Conservation (phyloP, 2,113 vertebrate species). For the Zosterops lateralis region DNA sequence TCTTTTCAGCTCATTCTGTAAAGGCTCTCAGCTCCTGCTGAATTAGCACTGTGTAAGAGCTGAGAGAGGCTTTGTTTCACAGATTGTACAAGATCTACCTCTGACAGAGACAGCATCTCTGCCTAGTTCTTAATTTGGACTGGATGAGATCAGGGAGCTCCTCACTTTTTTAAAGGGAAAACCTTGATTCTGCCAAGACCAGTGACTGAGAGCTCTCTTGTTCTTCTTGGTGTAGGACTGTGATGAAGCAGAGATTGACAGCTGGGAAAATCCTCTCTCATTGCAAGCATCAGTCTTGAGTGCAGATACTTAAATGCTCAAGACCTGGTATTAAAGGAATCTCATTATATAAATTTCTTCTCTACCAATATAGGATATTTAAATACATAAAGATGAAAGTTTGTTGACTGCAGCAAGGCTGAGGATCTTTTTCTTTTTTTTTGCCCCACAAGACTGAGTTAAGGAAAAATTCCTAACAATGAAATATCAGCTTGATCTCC, state of each 20-base stretch:
- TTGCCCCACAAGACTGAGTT: fast-evolving
- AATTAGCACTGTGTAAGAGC: not conserved
- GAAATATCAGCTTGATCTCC: not conserved
- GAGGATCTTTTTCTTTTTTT: not conserved
- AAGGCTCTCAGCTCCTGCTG: not conserved
- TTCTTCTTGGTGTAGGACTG: not conserved
- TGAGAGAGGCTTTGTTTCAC: not conserved
- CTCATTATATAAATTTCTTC: not conserved
- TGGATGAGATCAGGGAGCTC: not conserved
- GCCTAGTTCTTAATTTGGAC: not conserved
- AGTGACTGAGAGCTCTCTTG: not conserved
- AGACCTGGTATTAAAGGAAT: not conserved
- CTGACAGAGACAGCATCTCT: not conserved
- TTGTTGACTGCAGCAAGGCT: not conserved
- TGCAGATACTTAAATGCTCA: not conserved
- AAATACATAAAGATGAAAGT: not conserved
- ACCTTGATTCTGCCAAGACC: not conserved
- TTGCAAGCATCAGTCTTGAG: not conserved
- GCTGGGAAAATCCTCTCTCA: not conserved
- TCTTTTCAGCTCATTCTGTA: not conserved
- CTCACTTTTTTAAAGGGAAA: not conserved
- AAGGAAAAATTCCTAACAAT: not conserved
- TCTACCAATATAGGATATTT: not conserved
- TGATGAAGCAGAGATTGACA: not conserved
- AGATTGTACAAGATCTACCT: not conserved